Conservation (phyloP, 2,888 invertebrate genomes). For the Rhagonycha fulva region DNA sequence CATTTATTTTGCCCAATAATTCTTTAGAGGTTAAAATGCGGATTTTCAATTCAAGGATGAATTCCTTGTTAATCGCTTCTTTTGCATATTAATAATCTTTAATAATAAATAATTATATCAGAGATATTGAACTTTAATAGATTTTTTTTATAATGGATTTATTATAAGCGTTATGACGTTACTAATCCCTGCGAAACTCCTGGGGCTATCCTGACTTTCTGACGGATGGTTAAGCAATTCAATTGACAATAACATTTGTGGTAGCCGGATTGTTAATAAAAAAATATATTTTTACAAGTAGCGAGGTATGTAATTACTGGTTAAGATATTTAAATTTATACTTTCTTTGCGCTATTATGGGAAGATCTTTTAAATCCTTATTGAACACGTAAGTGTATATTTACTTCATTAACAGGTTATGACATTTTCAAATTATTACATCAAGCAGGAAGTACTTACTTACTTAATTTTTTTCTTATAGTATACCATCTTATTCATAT, state of each 20-base stretch:
- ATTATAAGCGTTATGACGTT: neutral
- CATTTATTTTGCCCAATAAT: conserved; percentile 20
- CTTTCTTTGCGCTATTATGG: conserved; percentile 11
- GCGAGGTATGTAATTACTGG: conserved; percentile 2
- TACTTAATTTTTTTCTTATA: neutral
- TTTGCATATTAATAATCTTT: neutral
- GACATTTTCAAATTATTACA: conserved; percentile 13
- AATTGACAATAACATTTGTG: neutral
- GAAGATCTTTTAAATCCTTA: conserved; percentile 8
- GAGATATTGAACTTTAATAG: neutral
- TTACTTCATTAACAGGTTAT: conserved; percentile 11
- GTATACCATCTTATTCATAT: neutral
- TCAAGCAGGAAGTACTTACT: conserved; percentile 8
- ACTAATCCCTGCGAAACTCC: neutral
- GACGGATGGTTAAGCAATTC: neutral
- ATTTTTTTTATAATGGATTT: neutral
- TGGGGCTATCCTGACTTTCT: neutral
- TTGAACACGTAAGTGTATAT: conserved; percentile 6
- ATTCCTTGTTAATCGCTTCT: neutral
- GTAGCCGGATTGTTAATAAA: neutral
- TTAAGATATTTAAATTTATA: conserved; percentile 7
- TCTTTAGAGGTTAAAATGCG: conserved; percentile 34
- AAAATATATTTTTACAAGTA: neutral
- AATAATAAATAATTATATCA: neutral
- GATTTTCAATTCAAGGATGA: conserved; percentile 31